phyloP scores from a whole-genome alignment of 2,888 invertebrate species.

The Osmoderma eremita region DNA sequence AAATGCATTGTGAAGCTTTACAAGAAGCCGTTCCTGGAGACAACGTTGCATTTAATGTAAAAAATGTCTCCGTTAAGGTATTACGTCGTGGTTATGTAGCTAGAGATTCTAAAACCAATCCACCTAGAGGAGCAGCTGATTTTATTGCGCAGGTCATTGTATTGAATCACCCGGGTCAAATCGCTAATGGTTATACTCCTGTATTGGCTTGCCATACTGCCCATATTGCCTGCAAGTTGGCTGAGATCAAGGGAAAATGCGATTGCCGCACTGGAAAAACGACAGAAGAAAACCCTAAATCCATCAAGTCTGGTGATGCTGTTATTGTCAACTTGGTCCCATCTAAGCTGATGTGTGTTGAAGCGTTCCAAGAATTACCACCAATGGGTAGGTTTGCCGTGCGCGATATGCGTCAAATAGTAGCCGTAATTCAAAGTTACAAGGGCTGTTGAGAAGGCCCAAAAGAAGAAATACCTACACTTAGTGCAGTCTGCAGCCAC shows the following conservation, averaged over 20 bases:
- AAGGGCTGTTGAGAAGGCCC: conserved; percentile 98
- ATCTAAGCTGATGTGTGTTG: conserved; percentile 97
- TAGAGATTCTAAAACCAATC: conserved; percentile 95
- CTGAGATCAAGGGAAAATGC: conserved; percentile 97
- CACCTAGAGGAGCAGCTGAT: conserved; percentile 90
- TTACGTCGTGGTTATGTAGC: conserved; percentile 96
- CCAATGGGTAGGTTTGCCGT: conserved; percentile 98
- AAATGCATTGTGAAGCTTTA: conserved; percentile 99
- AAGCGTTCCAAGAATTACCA: conserved; percentile 97
- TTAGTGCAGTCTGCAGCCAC: conserved; percentile 61
- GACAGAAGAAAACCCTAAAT: conserved; percentile 89
- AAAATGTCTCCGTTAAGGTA: conserved; percentile 99
- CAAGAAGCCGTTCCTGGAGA: conserved; percentile 96
- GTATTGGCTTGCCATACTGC: conserved; percentile 99
- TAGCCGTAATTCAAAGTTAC: conserved; percentile 97
- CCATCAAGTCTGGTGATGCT: conserved; percentile 87
- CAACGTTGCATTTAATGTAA: conserved; percentile 99
- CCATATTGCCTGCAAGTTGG: conserved; percentile 99
- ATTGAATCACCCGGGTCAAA: conserved; percentile 98
- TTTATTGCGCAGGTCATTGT: conserved; percentile 98
- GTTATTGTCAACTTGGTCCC: conserved; percentile 95
- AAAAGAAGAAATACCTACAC: conserved; percentile 97
- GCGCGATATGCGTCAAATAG: conserved; percentile 99
- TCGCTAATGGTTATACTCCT: conserved; percentile 97
- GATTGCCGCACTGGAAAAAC: conserved; percentile 98